Conservation (phyloP, 1,140 invertebrate species). For the Pseudomyrmex gracilis region DNA sequence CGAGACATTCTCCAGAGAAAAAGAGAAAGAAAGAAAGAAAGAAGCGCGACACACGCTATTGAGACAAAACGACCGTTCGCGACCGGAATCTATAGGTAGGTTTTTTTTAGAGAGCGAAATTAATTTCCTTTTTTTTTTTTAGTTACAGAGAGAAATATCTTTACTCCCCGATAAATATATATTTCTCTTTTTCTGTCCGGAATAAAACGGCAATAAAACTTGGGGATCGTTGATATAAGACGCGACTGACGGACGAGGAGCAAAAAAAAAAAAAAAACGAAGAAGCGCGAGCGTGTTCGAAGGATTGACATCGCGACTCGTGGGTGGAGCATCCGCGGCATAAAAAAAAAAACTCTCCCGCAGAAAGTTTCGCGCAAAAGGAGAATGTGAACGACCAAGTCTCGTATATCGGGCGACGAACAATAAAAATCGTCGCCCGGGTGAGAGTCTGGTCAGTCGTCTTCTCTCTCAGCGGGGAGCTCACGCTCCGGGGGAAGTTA, state of each 20-base stretch:
- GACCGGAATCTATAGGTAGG: too few relatives aligned
- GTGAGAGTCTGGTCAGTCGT: conserved; percentile 47
- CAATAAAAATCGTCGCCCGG: conserved; percentile 66
- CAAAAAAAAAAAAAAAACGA: background rate
- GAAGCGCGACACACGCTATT: conserved; percentile 59
- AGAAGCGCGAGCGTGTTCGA: background rate
- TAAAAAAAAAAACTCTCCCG: conserved; percentile 11
- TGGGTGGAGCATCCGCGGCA: conserved; percentile 27
- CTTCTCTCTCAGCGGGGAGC: conserved; percentile 62
- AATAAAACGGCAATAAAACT: conserved; percentile 6
- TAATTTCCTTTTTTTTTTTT: background rate
- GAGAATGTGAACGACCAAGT: conserved; percentile 34
- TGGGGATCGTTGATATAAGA: background rate
- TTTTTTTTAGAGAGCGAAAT: too few relatives aligned
- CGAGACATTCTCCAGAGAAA: conserved; percentile 1
- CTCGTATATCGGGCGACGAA: conserved; percentile 33
- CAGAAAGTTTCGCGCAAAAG: conserved; percentile 28
- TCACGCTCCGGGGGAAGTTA: conserved; percentile 41
- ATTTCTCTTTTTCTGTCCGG: too few relatives aligned
- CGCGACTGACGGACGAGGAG: background rate
- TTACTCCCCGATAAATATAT: background rate
- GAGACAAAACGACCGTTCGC: conserved; percentile 41
- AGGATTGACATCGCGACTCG: conserved; percentile 24
- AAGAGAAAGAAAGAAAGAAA: conserved; percentile 15
- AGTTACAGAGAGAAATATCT: background rate